Conservation (phyloP, 2,888 invertebrate genomes). For the Meiosimyza decipiens region DNA sequence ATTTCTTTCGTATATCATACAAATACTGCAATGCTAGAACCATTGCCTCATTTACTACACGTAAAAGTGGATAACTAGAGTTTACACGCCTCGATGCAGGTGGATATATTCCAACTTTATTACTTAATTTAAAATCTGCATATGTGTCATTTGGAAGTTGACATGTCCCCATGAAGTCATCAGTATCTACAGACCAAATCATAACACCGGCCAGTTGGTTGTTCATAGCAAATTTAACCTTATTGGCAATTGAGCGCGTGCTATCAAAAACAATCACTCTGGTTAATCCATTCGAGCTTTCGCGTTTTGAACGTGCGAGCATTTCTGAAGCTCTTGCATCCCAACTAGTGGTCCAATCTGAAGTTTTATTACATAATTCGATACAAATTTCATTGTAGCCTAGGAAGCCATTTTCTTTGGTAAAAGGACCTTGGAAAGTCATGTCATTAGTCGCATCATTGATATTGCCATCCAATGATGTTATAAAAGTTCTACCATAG, state of each 20-base stretch:
- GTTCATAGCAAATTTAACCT: constrained; percentile 76
- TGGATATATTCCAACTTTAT: constrained; percentile 40
- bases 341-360: constrained; percentile 78
- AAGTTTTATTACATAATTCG: constrained; percentile 71
- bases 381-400: constrained; percentile 88
- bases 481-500: constrained; percentile 82
- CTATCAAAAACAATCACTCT: constrained; percentile 83
- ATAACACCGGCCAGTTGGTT: constrained; percentile 80
- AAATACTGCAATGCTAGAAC: constrained; percentile 64
- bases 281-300: constrained; percentile 70
- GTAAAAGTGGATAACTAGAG: constrained; percentile 77
- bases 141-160: constrained; percentile 68
- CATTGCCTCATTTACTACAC: constrained; percentile 77
- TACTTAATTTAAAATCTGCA: constrained; percentile 65
- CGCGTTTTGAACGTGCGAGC: constrained; percentile 61
- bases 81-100: constrained; percentile 57
- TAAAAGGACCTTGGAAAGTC: constrained; percentile 83
- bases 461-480: constrained; percentile 61
- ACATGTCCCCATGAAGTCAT: constrained; percentile 83
- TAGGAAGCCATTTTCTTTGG: constrained; percentile 83
- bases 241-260: constrained; percentile 77
- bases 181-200: constrained; percentile 92
- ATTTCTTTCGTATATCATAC: too few species aligned
- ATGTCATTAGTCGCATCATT: constrained; percentile 68
- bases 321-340: constrained; percentile 70